phyloP scores from a whole-genome alignment of 2,113 vertebrate genomes.

The Okapia johnstoni region DNA sequence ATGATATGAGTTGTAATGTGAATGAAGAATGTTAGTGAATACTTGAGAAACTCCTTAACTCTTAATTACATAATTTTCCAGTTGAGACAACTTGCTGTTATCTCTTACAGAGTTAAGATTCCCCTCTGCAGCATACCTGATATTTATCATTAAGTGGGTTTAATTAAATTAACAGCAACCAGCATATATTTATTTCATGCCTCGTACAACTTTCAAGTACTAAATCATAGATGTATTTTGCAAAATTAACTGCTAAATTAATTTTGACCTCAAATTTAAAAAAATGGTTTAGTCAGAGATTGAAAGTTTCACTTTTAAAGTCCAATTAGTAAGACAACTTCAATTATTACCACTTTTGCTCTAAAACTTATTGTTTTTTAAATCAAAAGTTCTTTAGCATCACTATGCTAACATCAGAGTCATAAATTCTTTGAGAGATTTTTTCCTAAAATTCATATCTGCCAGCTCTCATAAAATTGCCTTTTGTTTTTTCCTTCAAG shows the following conservation, averaged over 20 bases:
- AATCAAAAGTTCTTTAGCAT: neutral
- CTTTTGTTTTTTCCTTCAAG: neutral
- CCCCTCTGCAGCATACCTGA: neutral
- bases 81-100: neutral
- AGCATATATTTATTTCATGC: neutral
- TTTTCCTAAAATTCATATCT: neutral
- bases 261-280: neutral
- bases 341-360: neutral
- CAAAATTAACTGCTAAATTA: neutral
- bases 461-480: neutral
- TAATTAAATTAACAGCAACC: constrained; percentile 34
- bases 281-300: neutral
- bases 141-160: neutral
- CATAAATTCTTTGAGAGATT: neutral
- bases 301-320: neutral
- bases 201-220: neutral
- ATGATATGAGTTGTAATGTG: neutral
- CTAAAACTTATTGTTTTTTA: neutral
- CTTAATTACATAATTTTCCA: constrained; percentile 35
- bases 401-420: neutral
- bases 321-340: neutral
- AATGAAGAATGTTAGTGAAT: neutral
- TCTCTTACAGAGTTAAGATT: neutral
- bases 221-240: neutral
- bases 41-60: neutral